These are phyloP conservation scores for Subanguina moxae DNA, from an alignment of 1,140 invertebrate genomes.

Conservation along the genomic window DNA sequence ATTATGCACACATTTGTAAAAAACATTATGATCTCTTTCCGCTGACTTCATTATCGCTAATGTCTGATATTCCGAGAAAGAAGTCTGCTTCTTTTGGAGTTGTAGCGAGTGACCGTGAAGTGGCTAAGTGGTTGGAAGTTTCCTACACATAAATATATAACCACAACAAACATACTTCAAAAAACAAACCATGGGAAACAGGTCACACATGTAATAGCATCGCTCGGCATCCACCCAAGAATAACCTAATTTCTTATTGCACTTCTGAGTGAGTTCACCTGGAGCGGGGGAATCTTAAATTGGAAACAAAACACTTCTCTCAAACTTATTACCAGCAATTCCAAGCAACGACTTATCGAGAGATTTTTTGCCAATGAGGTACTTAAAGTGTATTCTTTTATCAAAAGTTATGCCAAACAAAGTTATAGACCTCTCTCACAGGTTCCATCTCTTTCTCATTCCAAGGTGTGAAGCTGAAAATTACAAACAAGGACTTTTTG, in stretches of 20 bases:
- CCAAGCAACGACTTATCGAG: background rate
- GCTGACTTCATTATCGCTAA: too few species aligned
- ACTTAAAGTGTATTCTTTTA: background rate
- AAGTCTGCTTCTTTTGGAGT: background rate
- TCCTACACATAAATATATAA: too few species aligned
- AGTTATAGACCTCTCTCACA: too few species aligned
- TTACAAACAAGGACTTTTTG: too few species aligned
- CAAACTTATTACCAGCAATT: background rate
- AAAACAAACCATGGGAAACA: constrained; percentile 7
- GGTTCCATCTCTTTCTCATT: background rate
- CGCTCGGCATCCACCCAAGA: constrained; percentile 5
- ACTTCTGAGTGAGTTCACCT: background rate
- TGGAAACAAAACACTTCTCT: too few species aligned
- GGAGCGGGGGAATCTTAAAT: background rate
- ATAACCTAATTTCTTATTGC: background rate
- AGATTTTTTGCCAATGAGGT: background rate
- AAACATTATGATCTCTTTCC: too few species aligned
- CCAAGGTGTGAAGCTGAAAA: constrained; percentile 1
- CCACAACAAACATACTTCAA: too few species aligned
- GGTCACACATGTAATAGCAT: constrained; percentile 13
- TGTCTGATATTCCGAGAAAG: too few species aligned
- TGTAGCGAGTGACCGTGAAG: background rate
- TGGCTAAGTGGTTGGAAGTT: too few species aligned
- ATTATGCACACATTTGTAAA: too few species aligned
- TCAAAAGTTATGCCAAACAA: too few species aligned